Conservation (phyloP, 1,140 invertebrate genomes). For the Solen grandis region DNA sequence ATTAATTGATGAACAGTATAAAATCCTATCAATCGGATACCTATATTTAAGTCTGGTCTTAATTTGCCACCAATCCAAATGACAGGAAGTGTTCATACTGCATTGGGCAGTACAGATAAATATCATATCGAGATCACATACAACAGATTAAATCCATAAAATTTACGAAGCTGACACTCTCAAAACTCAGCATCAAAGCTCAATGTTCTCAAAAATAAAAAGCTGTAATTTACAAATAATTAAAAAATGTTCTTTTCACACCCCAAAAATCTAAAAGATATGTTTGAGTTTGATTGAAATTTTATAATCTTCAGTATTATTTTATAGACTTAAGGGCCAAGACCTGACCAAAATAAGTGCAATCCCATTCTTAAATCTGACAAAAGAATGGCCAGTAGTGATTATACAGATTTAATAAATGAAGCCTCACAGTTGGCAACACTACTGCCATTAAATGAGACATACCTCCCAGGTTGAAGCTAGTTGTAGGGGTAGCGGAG, state of each 20-base stretch:
- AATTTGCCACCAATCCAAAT: no score
- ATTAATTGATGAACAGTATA: no score
- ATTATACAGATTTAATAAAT: neutral
- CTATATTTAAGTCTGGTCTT: no score
- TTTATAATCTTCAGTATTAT: neutral
- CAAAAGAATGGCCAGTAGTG: neutral
- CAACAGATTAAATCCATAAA: no score
- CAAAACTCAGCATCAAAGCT: no score
- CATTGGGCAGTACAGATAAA: no score
- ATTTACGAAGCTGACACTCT: no score
- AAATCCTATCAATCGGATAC: no score
- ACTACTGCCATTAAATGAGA: neutral
- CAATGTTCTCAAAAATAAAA: no score
- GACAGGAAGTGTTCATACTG: no score
- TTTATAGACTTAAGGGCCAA: neutral
- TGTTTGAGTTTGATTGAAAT: neutral
- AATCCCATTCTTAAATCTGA: neutral
- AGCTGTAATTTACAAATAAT: no score
- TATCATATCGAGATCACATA: no score
- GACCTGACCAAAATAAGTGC: neutral
- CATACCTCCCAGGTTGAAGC: neutral
- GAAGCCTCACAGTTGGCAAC: neutral
- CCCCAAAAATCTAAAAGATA: conserved; percentile 16
- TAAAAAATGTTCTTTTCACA: neutral
- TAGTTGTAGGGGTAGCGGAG: conserved; percentile 16